Percentiles rank a stretch among this genome's conserved stretches.
Conservation (phyloP, 2,797 vertebrate genomes). For the Vespertilio murinus region DNA sequence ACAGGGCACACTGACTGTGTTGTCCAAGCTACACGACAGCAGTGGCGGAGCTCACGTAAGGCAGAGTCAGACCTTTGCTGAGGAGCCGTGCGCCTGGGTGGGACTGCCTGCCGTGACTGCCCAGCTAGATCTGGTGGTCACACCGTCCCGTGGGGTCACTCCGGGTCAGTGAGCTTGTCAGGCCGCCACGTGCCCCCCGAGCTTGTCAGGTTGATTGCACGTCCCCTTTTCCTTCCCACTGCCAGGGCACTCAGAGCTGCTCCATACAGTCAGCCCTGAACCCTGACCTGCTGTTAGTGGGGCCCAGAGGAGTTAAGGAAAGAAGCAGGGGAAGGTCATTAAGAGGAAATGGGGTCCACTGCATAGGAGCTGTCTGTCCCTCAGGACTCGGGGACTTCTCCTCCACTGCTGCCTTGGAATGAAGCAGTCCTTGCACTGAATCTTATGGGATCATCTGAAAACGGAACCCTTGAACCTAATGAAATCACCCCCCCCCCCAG, state of each 20-base stretch:
- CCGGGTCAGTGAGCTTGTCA: background rate
- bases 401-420: background rate
- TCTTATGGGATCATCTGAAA: background rate
- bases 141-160: background rate
- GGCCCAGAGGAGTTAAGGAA: background rate
- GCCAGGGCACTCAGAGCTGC: background rate
- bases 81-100: background rate
- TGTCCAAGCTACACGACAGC: rapidly evolving
- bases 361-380: background rate
- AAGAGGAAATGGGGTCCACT: background rate
- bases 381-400: background rate
- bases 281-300: background rate
- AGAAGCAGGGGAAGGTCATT: background rate
- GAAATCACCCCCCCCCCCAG: background rate
- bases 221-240: background rate
- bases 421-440: background rate
- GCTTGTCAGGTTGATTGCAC: background rate
- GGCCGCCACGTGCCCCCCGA: background rate
- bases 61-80: background rate
- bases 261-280: background rate
- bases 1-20: rapidly evolving
- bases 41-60: background rate
- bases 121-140: background rate
- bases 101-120: rapidly evolving
- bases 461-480: background rate